These are phyloP conservation scores for Tachycineta bicolor DNA, from an alignment of 2,113 vertebrate genomes.

Conservation along the genomic window DNA sequence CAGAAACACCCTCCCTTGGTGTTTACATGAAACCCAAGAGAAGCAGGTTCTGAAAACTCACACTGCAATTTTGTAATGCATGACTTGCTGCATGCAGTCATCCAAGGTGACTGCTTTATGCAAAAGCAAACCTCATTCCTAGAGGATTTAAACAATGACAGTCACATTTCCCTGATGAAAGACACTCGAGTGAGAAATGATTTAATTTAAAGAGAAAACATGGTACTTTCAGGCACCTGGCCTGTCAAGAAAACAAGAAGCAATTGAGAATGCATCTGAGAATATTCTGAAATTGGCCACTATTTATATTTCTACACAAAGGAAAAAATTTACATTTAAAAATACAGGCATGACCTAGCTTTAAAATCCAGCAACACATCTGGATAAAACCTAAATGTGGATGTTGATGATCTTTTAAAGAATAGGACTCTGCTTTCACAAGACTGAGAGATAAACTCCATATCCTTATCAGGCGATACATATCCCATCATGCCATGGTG, in stretches of 20 bases:
- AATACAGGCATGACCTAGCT: background rate
- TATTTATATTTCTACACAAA: background rate
- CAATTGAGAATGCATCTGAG: background rate
- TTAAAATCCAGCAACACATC: background rate
- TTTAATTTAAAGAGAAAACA: background rate
- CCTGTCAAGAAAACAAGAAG: background rate
- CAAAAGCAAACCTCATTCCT: constrained; percentile 31
- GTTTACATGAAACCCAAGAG: background rate
- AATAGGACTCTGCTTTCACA: background rate
- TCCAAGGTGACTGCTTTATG: constrained; percentile 25
- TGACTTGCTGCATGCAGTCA: constrained; percentile 15
- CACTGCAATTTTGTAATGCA: background rate
- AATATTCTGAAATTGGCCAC: background rate
- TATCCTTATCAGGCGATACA: background rate
- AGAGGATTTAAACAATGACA: constrained; percentile 30
- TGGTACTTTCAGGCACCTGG: background rate
- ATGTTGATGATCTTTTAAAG: background rate
- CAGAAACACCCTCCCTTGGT: background rate
- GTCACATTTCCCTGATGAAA: constrained; percentile 10
- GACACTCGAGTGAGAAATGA: background rate
- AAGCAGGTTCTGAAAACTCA: background rate
- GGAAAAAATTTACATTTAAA: background rate
- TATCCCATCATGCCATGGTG: background rate
- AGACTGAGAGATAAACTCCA: background rate
- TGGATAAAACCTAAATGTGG: background rate